phyloP scores from a whole-genome alignment of 2,113 vertebrate species.

The Corythoichthys haematopterus region DNA sequence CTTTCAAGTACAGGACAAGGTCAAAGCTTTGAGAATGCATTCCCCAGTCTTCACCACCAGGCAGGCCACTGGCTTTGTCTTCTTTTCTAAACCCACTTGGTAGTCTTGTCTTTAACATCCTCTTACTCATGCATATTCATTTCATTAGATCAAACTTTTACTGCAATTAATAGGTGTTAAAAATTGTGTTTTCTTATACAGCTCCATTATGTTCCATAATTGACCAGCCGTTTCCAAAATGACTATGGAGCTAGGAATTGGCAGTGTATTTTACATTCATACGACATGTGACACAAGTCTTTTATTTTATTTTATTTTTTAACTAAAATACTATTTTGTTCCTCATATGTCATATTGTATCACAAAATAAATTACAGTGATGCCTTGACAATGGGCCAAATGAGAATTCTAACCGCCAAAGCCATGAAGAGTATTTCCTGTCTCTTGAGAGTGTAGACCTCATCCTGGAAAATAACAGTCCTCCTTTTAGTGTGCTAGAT shows the following conservation, averaged over 20 bases:
- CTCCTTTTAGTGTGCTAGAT: too few relatives aligned
- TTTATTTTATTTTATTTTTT: background rate
- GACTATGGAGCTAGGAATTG: background rate
- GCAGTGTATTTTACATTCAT: background rate
- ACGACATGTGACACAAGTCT: background rate
- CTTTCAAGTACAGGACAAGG: conserved; percentile 74
- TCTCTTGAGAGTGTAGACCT: too few relatives aligned
- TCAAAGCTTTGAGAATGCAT: conserved; percentile 67
- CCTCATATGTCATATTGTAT: background rate
- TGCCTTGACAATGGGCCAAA: too few relatives aligned
- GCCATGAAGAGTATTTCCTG: too few relatives aligned
- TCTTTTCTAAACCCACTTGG: conserved; percentile 44
- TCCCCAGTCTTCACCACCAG: conserved; percentile 66
- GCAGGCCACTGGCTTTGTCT: conserved; percentile 61
- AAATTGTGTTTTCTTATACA: conserved; percentile 58
- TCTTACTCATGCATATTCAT: conserved; percentile 60
- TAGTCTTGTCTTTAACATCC: conserved; percentile 52
- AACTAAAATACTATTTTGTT: background rate
- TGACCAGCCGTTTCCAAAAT: background rate
- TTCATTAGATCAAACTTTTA: conserved; percentile 67
- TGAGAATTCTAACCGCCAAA: too few relatives aligned
- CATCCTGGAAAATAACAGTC: too few relatives aligned
- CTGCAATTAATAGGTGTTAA: conserved; percentile 65
- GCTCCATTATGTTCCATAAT: conserved; percentile 1
- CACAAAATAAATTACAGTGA: background rate